These are phyloP conservation scores for Varanus salvator DNA, from an alignment of 2,113 vertebrate genomes.

Conservation along the genomic window DNA sequence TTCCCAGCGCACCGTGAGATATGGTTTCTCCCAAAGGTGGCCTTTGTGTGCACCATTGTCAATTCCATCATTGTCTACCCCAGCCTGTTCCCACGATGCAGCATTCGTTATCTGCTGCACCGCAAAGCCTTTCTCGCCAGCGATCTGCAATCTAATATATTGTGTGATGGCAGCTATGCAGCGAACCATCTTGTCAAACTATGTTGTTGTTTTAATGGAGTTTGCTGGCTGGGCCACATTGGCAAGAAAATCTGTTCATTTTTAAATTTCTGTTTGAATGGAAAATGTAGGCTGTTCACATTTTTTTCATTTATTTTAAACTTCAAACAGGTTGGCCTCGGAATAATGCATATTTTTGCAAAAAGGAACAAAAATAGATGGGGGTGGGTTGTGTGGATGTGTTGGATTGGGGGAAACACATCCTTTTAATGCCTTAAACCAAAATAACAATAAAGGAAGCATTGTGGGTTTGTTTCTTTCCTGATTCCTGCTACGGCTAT, in stretches of 20 bases:
- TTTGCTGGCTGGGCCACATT: conserved; percentile 37
- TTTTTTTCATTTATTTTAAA: conserved; percentile 7
- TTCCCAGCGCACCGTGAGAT: conserved; percentile 89
- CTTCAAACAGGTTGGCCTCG: conserved; percentile 18
- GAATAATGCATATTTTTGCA: conserved; percentile 33
- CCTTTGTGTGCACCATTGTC: conserved; percentile 88
- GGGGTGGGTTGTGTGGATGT: no score
- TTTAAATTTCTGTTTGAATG: not conserved
- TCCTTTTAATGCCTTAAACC: not conserved
- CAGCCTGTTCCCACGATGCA: conserved; percentile 85
- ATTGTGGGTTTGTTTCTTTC: conserved; percentile 36
- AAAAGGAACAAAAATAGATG: conserved; percentile 30
- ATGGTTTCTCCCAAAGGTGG: conserved; percentile 92
- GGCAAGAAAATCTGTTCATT: conserved; percentile 37
- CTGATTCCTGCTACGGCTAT: conserved; percentile 52
- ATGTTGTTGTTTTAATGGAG: conserved; percentile 41
- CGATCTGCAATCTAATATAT: conserved; percentile 75
- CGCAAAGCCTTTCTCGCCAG: conserved; percentile 68
- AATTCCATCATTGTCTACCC: conserved; percentile 86
- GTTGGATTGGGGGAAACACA: not conserved
- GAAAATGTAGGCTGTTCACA: conserved; percentile 19
- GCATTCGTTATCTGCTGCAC: conserved; percentile 74
- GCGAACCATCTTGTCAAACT: conserved; percentile 58
- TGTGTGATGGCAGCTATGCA: conserved; percentile 62
- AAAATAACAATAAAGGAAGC: conserved; percentile 52